These are phyloP conservation scores for Chrysotoxum bicinctum DNA, from an alignment of 2,888 invertebrate species.

Conservation along the genomic window DNA sequence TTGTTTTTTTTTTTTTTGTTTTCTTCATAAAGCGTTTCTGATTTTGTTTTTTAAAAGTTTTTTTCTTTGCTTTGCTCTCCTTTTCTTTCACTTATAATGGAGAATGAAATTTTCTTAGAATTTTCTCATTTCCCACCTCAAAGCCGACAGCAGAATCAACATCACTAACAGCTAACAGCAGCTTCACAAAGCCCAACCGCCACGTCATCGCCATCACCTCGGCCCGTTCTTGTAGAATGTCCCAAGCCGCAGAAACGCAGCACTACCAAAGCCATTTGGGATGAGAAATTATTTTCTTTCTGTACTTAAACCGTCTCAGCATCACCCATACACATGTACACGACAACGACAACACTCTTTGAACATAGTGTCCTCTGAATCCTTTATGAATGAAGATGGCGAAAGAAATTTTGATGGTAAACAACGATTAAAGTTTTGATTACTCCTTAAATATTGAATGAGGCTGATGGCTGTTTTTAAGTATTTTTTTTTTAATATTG, in stretches of 20 bases:
- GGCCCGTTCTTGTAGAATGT: not conserved
- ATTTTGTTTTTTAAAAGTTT: conserved; percentile 21
- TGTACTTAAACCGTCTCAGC: conserved; percentile 47
- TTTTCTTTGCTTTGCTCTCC: not conserved
- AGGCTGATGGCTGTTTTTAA: conserved; percentile 64
- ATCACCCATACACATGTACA: conserved; percentile 23
- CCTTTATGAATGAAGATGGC: conserved; percentile 69
- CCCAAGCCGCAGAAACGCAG: conserved; percentile 1
- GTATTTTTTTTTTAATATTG: not conserved
- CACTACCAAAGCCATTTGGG: conserved; percentile 30
- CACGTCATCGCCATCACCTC: not conserved
- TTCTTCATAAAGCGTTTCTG: not conserved
- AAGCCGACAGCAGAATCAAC: conserved; percentile 68
- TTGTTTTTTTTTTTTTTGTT: not conserved
- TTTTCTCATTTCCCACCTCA: conserved; percentile 62
- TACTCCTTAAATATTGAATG: conserved; percentile 81
- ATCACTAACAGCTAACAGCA: conserved; percentile 57
- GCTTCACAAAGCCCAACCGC: conserved; percentile 50
- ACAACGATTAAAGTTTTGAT: conserved; percentile 81
- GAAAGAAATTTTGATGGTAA: conserved; percentile 80
- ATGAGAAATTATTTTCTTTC: conserved; percentile 68
- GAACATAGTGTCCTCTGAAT: conserved; percentile 46
- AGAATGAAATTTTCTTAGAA: conserved; percentile 66
- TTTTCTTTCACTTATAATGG: conserved; percentile 40
- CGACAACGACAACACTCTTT: not conserved